Conservation (phyloP, 1,140 invertebrate genomes). For the Liolophura sinensis region DNA sequence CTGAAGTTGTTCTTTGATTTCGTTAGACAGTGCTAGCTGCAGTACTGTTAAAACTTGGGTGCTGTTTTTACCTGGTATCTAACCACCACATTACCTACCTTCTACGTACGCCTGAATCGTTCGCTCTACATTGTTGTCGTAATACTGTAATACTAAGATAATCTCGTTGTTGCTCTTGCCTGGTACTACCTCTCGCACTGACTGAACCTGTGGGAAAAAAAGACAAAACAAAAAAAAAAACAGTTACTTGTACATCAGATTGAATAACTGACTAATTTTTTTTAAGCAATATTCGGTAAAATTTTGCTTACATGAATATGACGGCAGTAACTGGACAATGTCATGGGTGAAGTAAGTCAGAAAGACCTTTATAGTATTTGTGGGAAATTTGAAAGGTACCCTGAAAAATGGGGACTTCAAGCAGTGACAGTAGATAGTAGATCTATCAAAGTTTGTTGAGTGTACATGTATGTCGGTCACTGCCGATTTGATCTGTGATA, state of each 20-base stretch:
- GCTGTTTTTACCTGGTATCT: no score
- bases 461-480: not conserved
- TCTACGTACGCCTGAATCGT: slow-evolving; percentile 53
- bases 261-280: not conserved
- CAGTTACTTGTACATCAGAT: not conserved
- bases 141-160: slow-evolving; percentile 54
- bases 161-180: slow-evolving; percentile 53
- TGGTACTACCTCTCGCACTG: slow-evolving; percentile 49
- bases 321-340: no score
- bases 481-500: no score
- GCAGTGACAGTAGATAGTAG: no score
- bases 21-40: not conserved
- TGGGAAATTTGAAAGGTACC: no score
- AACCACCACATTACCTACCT: slow-evolving; percentile 26
- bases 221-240: no score
- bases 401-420: no score
- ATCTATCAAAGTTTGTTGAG: no score
- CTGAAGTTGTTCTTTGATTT: not conserved
- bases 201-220: slow-evolving; percentile 35
- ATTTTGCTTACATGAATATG: not conserved
- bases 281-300: not conserved
- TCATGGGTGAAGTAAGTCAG: no score
- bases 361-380: no score
- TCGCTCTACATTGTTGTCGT: slow-evolving; percentile 53
- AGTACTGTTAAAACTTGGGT: not conserved